Evolutionary conservation across 35 echinoderm and acorn worm genomes (phyloP).

Genomic region (Heliocidaris erythrogramma): DNA sequence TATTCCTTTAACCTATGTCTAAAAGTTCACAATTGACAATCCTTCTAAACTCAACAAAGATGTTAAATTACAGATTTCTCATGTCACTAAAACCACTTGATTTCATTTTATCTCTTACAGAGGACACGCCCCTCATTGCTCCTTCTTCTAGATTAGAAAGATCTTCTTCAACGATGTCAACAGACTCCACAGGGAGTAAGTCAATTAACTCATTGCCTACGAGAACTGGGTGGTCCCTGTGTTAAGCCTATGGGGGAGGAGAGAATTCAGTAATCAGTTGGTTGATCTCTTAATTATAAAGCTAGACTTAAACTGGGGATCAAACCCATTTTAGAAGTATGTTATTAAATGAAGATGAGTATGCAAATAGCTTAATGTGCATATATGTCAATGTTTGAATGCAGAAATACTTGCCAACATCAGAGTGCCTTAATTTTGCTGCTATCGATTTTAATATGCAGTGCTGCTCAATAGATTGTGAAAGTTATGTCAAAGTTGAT

Average conservation of each 20-base stretch:
- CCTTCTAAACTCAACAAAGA: neutral
- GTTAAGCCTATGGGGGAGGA: no score
- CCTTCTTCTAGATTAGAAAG: neutral
- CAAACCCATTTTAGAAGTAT: no score
- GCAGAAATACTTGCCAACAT: neutral
- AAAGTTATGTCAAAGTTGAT: neutral
- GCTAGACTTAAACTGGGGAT: no score
- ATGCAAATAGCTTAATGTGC: neutral
- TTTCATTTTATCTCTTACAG: constrained; percentile 15
- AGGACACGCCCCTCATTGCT: constrained; percentile 30
- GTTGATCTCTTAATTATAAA: no score
- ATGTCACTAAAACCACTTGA: neutral
- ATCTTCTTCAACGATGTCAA: constrained; percentile 16
- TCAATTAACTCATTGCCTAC: neutral
- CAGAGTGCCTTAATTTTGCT: neutral
- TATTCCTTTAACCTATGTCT: neutral
- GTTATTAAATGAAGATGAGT: no score
- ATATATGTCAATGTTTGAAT: neutral
- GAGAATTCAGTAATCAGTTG: no score
- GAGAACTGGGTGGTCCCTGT: no score
- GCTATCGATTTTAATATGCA: neutral
- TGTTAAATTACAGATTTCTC: neutral
- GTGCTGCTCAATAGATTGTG: neutral
- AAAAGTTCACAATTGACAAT: neutral
- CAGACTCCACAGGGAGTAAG: constrained; percentile 25